Base-by-base conservation (phyloP, 2,888 invertebrate genomes). In the Stenurella melanura region DNA sequence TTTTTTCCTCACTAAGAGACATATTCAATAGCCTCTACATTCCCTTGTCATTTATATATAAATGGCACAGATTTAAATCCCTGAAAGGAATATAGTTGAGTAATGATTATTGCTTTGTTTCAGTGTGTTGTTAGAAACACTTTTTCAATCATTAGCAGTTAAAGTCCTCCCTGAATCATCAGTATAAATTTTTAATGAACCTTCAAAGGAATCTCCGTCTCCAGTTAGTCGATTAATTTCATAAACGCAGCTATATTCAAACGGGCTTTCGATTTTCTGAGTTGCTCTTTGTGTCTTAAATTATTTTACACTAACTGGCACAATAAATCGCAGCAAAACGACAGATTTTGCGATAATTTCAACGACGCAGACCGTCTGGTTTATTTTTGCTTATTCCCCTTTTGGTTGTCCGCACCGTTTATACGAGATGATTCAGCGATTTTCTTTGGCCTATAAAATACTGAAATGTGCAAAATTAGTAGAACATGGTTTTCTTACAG, bases 341-440 rank as follows among this genome's bases (percentile, higher is more conserved):
- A 63, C 61, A 30, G 61, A 63, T 63, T 63, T 15, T 10, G 15
- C 34, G 61, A 63, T 63, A 63, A 63, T 21, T 21, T 63, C 21
- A 63, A 34, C 9, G 30, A 34, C 61, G 30, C 26, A 63, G 61
- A 42, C 42, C 7, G 42, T 42, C 42, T 42, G n/a, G n/a, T n/a
- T 2, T 30, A 10, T 34, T 26, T 63, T 63, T 63, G 61, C 34
- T 34, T 63, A 30, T 63, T 63, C 61, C 61, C 61, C 15, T 63
- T 63, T 63, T 26, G n/a, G 61, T 63, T 30, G 15, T 63, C 34
- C 61, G 34, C 12, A 63, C 30, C 3, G 11, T 63, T 63, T 63
- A 12, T 42, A 4, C 42, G 42, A 15, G 42, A 42, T 42, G 42
- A 12, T 4, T 42, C 42, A 15, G 42, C 12, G 15, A 12, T 42